Percentiles rank a stretch among this genome's conserved stretches.
Evolutionary conservation across 2,888 invertebrate species (phyloP).

Genomic region (Polyommatus iphigenia): DNA sequence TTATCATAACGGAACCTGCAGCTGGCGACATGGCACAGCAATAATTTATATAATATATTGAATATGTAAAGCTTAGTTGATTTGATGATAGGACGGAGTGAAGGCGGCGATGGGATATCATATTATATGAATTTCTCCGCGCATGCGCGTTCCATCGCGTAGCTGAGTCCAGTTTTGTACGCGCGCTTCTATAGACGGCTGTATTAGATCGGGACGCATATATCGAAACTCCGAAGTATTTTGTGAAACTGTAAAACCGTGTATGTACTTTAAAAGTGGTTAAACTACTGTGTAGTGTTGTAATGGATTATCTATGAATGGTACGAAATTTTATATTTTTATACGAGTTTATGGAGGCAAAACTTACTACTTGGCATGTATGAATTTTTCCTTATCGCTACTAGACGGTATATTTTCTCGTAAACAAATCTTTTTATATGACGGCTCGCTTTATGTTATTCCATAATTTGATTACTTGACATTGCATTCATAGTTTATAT

Average conservation of each 20-base stretch:
- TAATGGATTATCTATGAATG: slow-evolving; percentile 29
- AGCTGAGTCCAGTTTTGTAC: slow-evolving; percentile 65
- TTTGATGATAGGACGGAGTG: slow-evolving; percentile 73
- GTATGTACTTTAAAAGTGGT: background rate
- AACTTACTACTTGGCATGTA: background rate
- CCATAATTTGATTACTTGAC: too few species aligned
- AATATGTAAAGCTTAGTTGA: slow-evolving; percentile 69
- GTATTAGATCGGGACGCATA: slow-evolving; percentile 43
- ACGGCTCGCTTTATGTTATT: background rate
- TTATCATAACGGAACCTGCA: background rate
- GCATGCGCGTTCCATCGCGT: slow-evolving; percentile 61
- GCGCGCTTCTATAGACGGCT: slow-evolving; percentile 61
- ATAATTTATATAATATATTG: slow-evolving; percentile 48
- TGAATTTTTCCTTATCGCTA: background rate
- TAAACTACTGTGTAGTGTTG: slow-evolving; percentile 9
- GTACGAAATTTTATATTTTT: slow-evolving; percentile 7
- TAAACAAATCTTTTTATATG: background rate
- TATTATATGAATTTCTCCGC: slow-evolving; percentile 71
- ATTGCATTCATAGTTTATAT: background rate
- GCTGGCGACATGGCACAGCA: background rate
- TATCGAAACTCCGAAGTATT: slow-evolving; percentile 49
- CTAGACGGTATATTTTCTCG: background rate
- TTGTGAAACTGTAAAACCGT: background rate
- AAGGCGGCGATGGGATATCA: slow-evolving; percentile 75
- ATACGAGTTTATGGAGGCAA: background rate